These are phyloP conservation scores for Macquaria australasica DNA, from an alignment of 2,113 vertebrate genomes.

Conservation along the genomic window DNA sequence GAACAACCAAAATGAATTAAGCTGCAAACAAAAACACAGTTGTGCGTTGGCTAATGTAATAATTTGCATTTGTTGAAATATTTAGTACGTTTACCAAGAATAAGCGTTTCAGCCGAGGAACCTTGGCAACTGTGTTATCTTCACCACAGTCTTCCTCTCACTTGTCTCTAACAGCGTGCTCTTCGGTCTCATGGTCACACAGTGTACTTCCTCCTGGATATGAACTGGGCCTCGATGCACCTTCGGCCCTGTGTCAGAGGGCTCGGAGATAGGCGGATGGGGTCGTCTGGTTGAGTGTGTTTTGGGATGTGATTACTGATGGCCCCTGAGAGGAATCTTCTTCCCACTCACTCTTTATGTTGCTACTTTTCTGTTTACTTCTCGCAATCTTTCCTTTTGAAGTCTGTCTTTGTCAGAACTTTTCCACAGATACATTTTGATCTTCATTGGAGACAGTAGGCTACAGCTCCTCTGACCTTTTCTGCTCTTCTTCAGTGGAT, in stretches of 20 bases:
- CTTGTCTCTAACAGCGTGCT: not conserved
- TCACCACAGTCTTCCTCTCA: slow-evolving; percentile 30
- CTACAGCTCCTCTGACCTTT: slow-evolving; percentile 8
- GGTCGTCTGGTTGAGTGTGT: not conserved
- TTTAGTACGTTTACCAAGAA: not conserved
- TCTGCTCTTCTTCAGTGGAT: not conserved
- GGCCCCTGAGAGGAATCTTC: slow-evolving; percentile 51
- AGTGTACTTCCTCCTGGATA: not conserved
- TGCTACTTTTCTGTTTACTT: not conserved
- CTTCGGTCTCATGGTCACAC: not conserved
- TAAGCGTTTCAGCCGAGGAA: slow-evolving; percentile 7
- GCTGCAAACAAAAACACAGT: not conserved
- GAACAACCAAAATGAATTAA: not conserved
- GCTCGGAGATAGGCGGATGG: not conserved
- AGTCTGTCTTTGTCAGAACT: slow-evolving; percentile 9
- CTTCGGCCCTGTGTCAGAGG: not conserved
- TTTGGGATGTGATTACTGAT: slow-evolving; percentile 25
- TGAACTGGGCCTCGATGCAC: not conserved
- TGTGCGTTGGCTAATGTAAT: not conserved
- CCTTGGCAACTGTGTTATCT: not conserved
- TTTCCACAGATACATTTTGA: not conserved
- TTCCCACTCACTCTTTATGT: not conserved
- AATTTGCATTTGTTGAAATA: not conserved
- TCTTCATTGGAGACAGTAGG: slow-evolving; percentile 1
- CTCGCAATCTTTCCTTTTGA: not conserved